These are phyloP conservation scores for Meandrusa payeni DNA, from an alignment of 2,888 invertebrate species.

Conservation along the genomic window DNA sequence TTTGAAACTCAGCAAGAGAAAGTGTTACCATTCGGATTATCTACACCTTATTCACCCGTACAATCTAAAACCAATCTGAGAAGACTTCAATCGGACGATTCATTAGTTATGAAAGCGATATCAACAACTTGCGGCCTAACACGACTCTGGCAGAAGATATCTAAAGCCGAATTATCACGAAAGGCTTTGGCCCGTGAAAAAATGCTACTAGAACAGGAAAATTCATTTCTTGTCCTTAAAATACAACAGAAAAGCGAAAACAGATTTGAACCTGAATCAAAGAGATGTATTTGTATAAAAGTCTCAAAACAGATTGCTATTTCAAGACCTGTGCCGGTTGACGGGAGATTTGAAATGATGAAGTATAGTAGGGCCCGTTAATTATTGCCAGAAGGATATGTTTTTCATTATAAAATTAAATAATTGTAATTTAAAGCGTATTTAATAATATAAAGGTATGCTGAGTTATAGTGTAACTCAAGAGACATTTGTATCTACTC, in stretches of 20 bases:
- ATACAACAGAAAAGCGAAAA: constrained; percentile 42
- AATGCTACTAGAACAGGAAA: constrained; percentile 55
- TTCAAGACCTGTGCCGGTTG: constrained; percentile 47
- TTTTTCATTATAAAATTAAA: neutral
- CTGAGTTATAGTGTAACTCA: constrained; percentile 8
- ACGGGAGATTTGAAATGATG: constrained; percentile 47
- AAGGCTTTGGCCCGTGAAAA: constrained; percentile 63
- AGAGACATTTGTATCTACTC: constrained; percentile 32
- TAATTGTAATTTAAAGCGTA: neutral
- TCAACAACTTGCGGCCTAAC: constrained; percentile 56
- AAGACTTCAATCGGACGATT: constrained; percentile 49
- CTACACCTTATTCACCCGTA: constrained; percentile 45
- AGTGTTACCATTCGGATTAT: constrained; percentile 59
- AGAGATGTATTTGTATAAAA: constrained; percentile 45
- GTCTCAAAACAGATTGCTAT: constrained; percentile 28
- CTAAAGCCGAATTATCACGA: constrained; percentile 61
- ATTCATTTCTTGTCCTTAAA: constrained; percentile 42
- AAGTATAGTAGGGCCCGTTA: constrained; percentile 42
- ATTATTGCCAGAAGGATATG: neutral
- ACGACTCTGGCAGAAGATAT: constrained; percentile 64
- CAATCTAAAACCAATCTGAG: constrained; percentile 42
- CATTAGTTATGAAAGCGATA: constrained; percentile 53
- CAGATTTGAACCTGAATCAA: constrained; percentile 36
- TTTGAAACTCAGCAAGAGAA: constrained; percentile 79
- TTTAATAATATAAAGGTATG: constrained; percentile 4